Evolutionary conservation across 2,888 invertebrate genomes (phyloP).

Genomic region (Nomada lathburiana): DNA sequence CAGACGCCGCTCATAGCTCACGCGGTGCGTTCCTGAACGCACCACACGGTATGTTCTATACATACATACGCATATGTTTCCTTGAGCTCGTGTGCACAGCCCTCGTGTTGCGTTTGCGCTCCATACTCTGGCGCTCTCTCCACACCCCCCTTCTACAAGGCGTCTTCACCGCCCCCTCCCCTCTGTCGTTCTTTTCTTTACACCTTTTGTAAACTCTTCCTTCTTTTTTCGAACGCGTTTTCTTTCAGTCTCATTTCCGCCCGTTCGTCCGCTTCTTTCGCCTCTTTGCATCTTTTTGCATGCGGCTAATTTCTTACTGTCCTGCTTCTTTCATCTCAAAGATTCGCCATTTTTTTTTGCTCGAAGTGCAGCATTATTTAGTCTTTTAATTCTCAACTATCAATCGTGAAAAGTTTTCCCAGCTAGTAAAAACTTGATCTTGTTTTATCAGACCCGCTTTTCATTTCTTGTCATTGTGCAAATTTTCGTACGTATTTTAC

Average conservation of each 20-base stretch:
- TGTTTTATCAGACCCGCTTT: too few species aligned
- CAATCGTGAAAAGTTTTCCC: too few species aligned
- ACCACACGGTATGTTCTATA: neutral
- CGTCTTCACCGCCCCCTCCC: slow-evolving; percentile 10
- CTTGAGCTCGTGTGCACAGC: slow-evolving; percentile 33
- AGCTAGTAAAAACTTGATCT: too few species aligned
- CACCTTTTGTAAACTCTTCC: slow-evolving; percentile 54
- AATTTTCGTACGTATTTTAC: too few species aligned
- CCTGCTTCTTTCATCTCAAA: neutral
- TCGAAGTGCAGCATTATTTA: neutral
- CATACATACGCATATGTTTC: slow-evolving; percentile 22
- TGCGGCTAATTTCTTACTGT: neutral
- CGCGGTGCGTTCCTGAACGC: slow-evolving; percentile 49
- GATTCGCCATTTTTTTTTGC: neutral
- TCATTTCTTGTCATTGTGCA: too few species aligned
- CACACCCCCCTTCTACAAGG: neutral
- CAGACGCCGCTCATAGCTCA: slow-evolving; percentile 63
- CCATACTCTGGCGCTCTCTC: slow-evolving; percentile 1
- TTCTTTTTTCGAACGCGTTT: slow-evolving; percentile 50
- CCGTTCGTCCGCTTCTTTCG: neutral
- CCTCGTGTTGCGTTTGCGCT: slow-evolving; percentile 55
- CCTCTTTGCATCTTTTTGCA: slow-evolving; percentile 15
- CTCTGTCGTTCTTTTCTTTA: slow-evolving; percentile 36
- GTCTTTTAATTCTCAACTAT: neutral
- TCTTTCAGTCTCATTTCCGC: slow-evolving; percentile 54